Conservation (phyloP, 2,113 vertebrate genomes). For the Melanotaenia duboulayi region DNA sequence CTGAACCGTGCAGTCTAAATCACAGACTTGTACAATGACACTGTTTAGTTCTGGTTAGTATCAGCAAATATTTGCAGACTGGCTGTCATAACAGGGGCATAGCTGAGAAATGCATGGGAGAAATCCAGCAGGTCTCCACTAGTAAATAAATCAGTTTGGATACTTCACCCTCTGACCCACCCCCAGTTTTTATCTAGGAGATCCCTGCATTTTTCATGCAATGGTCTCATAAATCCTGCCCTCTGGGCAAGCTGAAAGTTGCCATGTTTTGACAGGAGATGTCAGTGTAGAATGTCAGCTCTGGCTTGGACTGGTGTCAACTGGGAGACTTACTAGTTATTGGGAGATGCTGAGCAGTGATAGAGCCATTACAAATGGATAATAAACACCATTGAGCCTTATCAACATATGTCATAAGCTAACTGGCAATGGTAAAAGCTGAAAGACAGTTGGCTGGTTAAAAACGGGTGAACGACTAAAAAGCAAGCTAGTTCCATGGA, state of each 20-base stretch:
- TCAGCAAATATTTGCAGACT: conserved; percentile 88
- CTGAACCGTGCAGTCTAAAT: conserved; percentile 74
- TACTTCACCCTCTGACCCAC: conserved; percentile 79
- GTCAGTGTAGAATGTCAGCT: conserved; percentile 68
- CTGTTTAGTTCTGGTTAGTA: conserved; percentile 84
- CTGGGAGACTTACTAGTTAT: conserved; percentile 61
- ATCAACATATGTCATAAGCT: conserved; percentile 31
- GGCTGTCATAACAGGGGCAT: conserved; percentile 84
- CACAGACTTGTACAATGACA: conserved; percentile 77
- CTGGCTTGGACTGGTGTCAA: conserved; percentile 46
- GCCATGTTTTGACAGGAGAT: conserved; percentile 73
- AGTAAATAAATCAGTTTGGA: conserved; percentile 81
- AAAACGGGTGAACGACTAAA: conserved; percentile 31
- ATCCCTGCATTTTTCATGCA: conserved; percentile 75
- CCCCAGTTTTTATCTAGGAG: conserved; percentile 77
- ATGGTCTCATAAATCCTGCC: conserved; percentile 76
- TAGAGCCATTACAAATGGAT: conserved; percentile 51
- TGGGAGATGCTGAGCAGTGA: conserved; percentile 59
- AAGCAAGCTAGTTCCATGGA: conserved; percentile 11
- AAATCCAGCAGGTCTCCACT: conserved; percentile 72
- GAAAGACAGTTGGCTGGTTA: conserved; percentile 33
- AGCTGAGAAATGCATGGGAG: conserved; percentile 77
- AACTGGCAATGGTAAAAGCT: conserved; percentile 10
- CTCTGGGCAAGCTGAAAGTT: conserved; percentile 59
- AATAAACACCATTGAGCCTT: conserved; percentile 53